Conservation (phyloP, 2,113 vertebrate genomes). For the Noturus placidus region DNA sequence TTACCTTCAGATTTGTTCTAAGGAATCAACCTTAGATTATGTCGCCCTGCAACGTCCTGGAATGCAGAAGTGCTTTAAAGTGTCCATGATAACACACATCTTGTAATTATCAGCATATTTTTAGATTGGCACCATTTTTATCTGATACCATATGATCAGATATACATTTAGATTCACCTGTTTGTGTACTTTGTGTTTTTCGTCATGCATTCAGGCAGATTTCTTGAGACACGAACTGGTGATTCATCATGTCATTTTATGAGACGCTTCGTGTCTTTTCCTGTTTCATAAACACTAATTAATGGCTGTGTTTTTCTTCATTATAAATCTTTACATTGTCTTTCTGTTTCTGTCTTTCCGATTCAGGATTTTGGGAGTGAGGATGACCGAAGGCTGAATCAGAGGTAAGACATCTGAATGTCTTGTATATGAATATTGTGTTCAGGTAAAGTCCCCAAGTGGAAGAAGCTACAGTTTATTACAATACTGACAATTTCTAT, state of each 20-base stretch:
- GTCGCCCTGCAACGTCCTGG: neutral
- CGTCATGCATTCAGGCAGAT: neutral
- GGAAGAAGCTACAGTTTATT: neutral
- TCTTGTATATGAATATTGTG: constrained; percentile 31
- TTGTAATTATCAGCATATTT: constrained; percentile 1
- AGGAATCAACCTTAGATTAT: neutral
- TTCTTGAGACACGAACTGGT: neutral
- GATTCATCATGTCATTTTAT: neutral
- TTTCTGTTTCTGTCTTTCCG: constrained; percentile 49
- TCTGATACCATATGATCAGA: neutral
- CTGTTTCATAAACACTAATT: neutral
- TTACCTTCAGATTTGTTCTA: neutral
- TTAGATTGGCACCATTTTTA: neutral
- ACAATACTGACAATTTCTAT: neutral
- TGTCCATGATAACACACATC: neutral
- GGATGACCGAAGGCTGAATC: constrained; percentile 86
- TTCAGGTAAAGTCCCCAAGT: neutral
- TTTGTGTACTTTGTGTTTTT: neutral
- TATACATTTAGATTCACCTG: neutral
- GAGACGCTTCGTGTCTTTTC: neutral
- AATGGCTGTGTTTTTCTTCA: neutral
- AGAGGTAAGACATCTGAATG: constrained; percentile 77
- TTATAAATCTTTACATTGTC: neutral
- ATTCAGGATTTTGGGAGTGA: constrained; percentile 89
- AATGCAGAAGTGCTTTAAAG: neutral